Percentiles rank a stretch among this genome's conserved stretches.
These are phyloP conservation scores for Scaptomyza montana DNA, from an alignment of 1,140 invertebrate species.

Conservation along the genomic window DNA sequence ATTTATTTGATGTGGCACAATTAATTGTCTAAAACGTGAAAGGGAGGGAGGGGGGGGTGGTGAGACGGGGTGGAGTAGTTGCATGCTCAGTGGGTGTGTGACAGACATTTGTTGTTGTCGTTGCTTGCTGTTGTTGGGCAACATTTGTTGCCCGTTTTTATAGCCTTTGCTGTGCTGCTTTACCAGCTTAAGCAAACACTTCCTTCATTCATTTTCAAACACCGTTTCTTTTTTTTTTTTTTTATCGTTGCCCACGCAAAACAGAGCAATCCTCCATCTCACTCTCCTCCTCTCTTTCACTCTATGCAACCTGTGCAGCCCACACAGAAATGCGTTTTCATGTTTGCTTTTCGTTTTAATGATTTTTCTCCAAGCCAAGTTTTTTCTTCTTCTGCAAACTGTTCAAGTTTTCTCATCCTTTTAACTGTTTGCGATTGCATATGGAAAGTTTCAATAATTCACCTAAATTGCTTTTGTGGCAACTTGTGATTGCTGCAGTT, in stretches of 20 bases:
- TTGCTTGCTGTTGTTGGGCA: conserved; percentile 55
- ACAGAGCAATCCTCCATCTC: conserved; percentile 18
- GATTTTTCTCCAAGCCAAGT: conserved; percentile 39
- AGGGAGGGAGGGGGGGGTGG: neutral
- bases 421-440: conserved; percentile 47
- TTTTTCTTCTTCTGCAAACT: conserved; percentile 21
- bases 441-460: conserved; percentile 78
- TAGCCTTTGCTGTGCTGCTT: conserved; percentile 35
- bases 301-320: neutral
- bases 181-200: conserved; percentile 54
- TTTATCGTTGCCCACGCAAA: conserved; percentile 45
- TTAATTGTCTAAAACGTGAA: conserved; percentile 67
- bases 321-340: conserved; percentile 30
- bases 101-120: conserved; percentile 59
- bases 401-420: conserved; percentile 40
- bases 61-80: conserved; percentile 9
- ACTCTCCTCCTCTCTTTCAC: neutral
- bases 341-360: conserved; percentile 53
- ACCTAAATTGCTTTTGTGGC: conserved; percentile 72
- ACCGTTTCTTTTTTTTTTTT: neutral
- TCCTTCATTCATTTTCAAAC: conserved; percentile 69
- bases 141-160: conserved; percentile 79
- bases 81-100: conserved; percentile 48
- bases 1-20: conserved; percentile 79
- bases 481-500: conserved; percentile 40